phyloP scores from a whole-genome alignment of 2,797 vertebrate species.

The Aeoliscus strigatus region DNA sequence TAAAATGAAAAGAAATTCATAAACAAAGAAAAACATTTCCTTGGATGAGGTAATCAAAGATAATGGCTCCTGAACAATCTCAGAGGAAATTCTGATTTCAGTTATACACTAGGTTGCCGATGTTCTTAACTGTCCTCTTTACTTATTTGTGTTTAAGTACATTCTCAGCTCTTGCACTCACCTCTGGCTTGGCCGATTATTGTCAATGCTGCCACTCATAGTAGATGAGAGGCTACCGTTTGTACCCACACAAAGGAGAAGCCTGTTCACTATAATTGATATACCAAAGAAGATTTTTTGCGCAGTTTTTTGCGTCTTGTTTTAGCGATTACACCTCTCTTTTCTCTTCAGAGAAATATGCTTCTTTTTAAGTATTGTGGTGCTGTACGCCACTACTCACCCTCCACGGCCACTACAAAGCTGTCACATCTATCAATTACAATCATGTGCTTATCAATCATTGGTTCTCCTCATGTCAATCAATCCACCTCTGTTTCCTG shows the following conservation, averaged over 20 bases:
- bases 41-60: too few relatives aligned
- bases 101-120: slow-evolving; percentile 29
- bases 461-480: slow-evolving; percentile 40
- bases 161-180: slow-evolving; percentile 31
- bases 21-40: too few relatives aligned
- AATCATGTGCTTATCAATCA: slow-evolving; percentile 62
- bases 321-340: too few relatives aligned
- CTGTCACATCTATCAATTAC: slow-evolving; percentile 58
- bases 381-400: slow-evolving; percentile 15
- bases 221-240: slow-evolving; percentile 45
- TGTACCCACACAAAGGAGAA: slow-evolving; percentile 44
- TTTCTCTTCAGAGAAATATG: too few relatives aligned
- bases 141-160: slow-evolving; percentile 34
- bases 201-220: slow-evolving; percentile 52
- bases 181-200: slow-evolving; percentile 46
- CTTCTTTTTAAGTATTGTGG: slow-evolving; percentile 33
- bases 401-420: slow-evolving; percentile 25
- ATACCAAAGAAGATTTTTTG: slow-evolving; percentile 1
- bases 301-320: neutral
- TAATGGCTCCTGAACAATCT: slow-evolving; percentile 30
- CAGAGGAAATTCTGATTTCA: slow-evolving; percentile 24
- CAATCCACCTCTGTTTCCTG: slow-evolving; percentile 42
- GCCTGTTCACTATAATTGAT: slow-evolving; percentile 26
- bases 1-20: too few relatives aligned
- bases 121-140: slow-evolving; percentile 40